These are phyloP conservation scores for Martes martes DNA, from an alignment of 2,113 vertebrate species.

Conservation along the genomic window DNA sequence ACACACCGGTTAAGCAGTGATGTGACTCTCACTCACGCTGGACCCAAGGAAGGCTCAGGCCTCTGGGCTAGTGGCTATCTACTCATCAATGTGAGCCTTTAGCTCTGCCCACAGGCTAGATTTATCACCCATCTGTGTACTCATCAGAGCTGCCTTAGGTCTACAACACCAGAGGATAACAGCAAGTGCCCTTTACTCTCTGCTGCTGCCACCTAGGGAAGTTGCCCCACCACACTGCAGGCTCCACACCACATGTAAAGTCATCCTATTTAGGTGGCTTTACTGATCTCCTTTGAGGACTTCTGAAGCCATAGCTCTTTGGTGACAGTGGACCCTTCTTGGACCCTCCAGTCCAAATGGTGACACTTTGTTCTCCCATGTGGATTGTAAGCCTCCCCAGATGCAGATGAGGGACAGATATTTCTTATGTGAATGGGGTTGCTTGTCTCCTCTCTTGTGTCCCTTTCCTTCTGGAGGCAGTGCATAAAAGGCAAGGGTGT, in stretches of 20 bases:
- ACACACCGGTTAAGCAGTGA: background rate
- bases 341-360: background rate
- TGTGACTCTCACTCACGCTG: background rate
- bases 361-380: background rate
- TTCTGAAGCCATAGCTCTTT: background rate
- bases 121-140: background rate
- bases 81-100: background rate
- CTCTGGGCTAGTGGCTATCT: background rate
- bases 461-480: background rate
- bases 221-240: background rate
- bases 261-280: background rate
- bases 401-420: background rate
- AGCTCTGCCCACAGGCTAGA: background rate
- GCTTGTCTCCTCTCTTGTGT: background rate
- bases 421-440: background rate
- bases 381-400: background rate
- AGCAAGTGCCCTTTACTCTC: background rate
- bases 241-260: background rate
- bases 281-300: background rate
- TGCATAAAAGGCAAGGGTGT: background rate
- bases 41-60: background rate
- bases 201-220: background rate
- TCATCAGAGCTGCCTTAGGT: background rate
- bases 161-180: background rate
- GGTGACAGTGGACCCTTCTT: background rate